These are phyloP conservation scores for Nycteola revayana DNA, from an alignment of 2,888 invertebrate genomes.

Conservation along the genomic window DNA sequence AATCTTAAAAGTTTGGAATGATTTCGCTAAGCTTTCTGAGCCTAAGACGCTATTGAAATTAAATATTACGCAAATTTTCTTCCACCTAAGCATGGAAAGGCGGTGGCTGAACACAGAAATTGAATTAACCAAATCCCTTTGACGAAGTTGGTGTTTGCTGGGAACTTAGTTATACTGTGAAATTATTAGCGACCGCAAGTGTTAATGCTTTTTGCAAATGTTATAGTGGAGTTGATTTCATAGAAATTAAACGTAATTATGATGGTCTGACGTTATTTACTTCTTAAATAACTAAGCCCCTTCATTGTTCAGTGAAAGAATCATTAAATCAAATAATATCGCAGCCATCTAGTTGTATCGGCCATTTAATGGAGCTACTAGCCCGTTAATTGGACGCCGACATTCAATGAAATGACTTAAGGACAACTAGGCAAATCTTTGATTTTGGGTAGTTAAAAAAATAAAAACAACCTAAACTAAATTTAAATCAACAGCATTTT, in stretches of 20 bases:
- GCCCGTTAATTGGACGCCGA: too few species aligned
- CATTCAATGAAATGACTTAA: too few species aligned
- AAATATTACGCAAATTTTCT: slow-evolving; percentile 65
- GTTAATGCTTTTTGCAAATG: slow-evolving; percentile 39
- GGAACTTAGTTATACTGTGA: slow-evolving; percentile 54
- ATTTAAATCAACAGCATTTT: too few species aligned
- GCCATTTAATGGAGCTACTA: too few species aligned
- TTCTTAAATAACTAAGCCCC: too few species aligned
- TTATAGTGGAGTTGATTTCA: slow-evolving; percentile 35
- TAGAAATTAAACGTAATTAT: slow-evolving; percentile 34
- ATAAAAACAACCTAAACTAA: too few species aligned
- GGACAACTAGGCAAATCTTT: too few species aligned
- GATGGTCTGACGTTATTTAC: too few species aligned
- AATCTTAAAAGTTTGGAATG: slow-evolving; percentile 42
- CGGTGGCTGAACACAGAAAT: slow-evolving; percentile 62
- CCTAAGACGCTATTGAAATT: slow-evolving; percentile 61
- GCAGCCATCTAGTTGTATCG: too few species aligned
- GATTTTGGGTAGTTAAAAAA: too few species aligned
- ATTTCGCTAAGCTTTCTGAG: slow-evolving; percentile 48
- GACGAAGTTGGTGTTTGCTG: slow-evolving; percentile 63
- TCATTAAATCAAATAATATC: too few species aligned
- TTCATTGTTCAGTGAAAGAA: too few species aligned
- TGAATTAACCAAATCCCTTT: slow-evolving; percentile 68
- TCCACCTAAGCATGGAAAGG: slow-evolving; percentile 52
- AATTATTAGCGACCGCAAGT: slow-evolving; percentile 54